Conservation (phyloP, 2,113 vertebrate genomes). For the Sceloporus tristichus region DNA sequence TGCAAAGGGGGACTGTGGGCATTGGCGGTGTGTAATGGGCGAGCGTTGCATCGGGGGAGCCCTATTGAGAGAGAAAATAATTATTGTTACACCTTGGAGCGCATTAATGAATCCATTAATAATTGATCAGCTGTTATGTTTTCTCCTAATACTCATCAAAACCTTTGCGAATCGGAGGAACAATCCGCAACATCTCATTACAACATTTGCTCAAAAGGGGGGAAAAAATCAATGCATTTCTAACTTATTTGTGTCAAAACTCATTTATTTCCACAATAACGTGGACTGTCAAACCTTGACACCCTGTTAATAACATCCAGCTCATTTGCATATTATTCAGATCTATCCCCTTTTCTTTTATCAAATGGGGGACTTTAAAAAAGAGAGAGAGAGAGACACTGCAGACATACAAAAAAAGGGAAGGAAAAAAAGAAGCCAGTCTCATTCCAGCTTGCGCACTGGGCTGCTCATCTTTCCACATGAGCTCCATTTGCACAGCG, state of each 20-base stretch:
- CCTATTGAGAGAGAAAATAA: slow-evolving; percentile 69
- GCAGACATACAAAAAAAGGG: neutral
- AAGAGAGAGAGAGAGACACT: neutral
- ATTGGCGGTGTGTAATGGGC: slow-evolving; percentile 50
- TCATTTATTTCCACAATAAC: slow-evolving; percentile 91
- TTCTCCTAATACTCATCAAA: slow-evolving; percentile 82
- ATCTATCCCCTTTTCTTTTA: slow-evolving; percentile 78
- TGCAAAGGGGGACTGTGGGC: slow-evolving; percentile 60
- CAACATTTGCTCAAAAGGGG: slow-evolving; percentile 77
- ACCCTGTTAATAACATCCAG: slow-evolving; percentile 86
- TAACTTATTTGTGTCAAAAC: slow-evolving; percentile 90
- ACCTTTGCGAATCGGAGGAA: slow-evolving; percentile 79
- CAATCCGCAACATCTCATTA: slow-evolving; percentile 81
- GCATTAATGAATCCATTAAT: slow-evolving; percentile 85
- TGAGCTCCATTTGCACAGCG: slow-evolving; percentile 79
- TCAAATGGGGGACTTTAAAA: slow-evolving; percentile 73
- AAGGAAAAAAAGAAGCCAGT: slow-evolving; percentile 49
- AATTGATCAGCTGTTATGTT: slow-evolving; percentile 78
- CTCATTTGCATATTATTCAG: slow-evolving; percentile 88
- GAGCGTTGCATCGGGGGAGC: slow-evolving; percentile 4
- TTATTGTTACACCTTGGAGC: slow-evolving; percentile 79
- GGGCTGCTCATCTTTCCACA: slow-evolving; percentile 74
- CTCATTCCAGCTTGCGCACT: slow-evolving; percentile 43
- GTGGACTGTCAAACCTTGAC: slow-evolving; percentile 85
- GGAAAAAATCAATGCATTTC: slow-evolving; percentile 83